Percentiles rank a stretch among this genome's conserved stretches.
These are phyloP conservation scores for Armadillidium nasatum DNA, from an alignment of 1,140 invertebrate species.

Conservation along the genomic window DNA sequence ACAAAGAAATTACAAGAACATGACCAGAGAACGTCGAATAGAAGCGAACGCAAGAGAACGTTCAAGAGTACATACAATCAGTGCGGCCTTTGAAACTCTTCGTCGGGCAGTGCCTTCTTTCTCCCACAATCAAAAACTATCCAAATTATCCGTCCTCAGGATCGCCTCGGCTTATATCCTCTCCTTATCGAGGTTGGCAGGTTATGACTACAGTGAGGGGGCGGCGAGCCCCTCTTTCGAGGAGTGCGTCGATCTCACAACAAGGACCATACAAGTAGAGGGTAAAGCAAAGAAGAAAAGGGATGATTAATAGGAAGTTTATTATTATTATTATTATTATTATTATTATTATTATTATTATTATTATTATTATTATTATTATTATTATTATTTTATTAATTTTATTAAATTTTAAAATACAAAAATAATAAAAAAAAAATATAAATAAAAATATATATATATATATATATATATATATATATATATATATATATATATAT, in stretches of 20 bases:
- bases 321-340: no score
- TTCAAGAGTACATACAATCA: conserved; percentile 88
- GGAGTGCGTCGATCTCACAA: conserved; percentile 65
- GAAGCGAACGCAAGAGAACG: conserved; percentile 89
- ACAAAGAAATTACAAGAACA: conserved; percentile 89
- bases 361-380: no score
- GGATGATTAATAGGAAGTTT: conserved; percentile 57
- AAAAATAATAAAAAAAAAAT: no score
- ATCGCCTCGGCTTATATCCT: conserved; percentile 88
- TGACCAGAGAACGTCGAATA: conserved; percentile 83
- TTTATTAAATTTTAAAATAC: no score
- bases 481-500: no score
- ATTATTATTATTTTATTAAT: no score
- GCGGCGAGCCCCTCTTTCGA: conserved; percentile 57
- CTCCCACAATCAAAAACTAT: conserved; percentile 86
- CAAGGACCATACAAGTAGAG: conserved; percentile 79
- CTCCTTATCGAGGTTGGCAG: conserved; percentile 66
- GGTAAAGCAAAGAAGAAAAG: conserved; percentile 81
- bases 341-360: no score
- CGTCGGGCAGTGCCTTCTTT: conserved; percentile 78
- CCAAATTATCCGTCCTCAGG: conserved; percentile 81
- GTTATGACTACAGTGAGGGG: conserved; percentile 58
- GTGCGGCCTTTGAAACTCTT: conserved; percentile 86
- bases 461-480: no score
- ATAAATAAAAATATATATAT: no score